Evolutionary conservation across 2,797 vertebrate genomes (phyloP), one percentile per base, ranked within the genome.

Genomic region (Poliocrania exsul): DNA sequence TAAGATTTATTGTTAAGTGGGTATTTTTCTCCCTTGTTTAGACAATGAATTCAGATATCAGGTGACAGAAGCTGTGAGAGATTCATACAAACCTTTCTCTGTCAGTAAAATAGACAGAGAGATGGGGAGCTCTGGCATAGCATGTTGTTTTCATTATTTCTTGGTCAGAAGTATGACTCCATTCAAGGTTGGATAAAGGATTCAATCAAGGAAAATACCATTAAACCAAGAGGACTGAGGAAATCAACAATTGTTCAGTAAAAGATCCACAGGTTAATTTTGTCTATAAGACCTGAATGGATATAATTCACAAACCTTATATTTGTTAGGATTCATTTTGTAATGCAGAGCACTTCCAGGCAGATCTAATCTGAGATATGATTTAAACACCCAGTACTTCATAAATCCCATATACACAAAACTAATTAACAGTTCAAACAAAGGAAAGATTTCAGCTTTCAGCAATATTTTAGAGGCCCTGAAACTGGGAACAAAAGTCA

Each of bases 11-110:
- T 20, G 4, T 90, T 87, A 81, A 72, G 46, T 11, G 25, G 21
- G 38, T 62, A 16, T 47, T 79, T 92, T 90, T 69, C 35, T 86
- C 33, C 42, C 67, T 96, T 94, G 37, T 75, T 97, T 92, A 87
- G 57, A 53, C 62, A 94, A 49, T 66, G 84, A 93, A 96, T 62
- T 69, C 38, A 29, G 65, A 62, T 79, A 82, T 79, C 71, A 74
- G 57, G 46, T 95, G 87, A 92, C 75, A 87, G 82, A 77, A 96
- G 46, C 79, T 86, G 24, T 82, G 37, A 20, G 21, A 85, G 44
- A 57, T 58, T 71, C 71, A 40, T 88, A 81, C 23, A 89, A 91
- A 80, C 25, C n/a, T 66, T 90, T 60, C 28, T 85, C 31, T 80
- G 37, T 81, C 71, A 77, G 26, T 38, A 87, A 88, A 79, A 28